Evolutionary conservation across 2,888 invertebrate genomes (phyloP), one percentile per base, ranked within the genome.

Genomic region (Octonoba sinensis): DNA sequence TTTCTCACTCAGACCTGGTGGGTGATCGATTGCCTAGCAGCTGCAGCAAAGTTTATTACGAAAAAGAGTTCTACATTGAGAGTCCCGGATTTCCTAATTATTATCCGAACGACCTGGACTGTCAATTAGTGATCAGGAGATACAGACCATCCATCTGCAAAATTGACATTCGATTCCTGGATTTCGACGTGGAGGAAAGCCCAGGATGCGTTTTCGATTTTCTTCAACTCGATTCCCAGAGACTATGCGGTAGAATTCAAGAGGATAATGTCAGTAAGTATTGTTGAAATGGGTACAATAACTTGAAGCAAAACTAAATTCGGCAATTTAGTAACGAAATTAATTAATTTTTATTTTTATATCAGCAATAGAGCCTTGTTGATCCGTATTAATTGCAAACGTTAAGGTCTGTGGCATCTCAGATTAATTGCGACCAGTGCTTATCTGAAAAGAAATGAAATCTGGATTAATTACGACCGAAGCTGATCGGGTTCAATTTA

Each of bases 211-310:
- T 73, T 27, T 85, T 81, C 51, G 85, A 85, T 51, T 84, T 78
- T 51, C 22, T 85, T 16, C 82, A 85, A 51, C 69, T 85, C 8
- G 85, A 85, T 24, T 78, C 83, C 0, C 69, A 83, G 18, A 74
- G 78, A 22, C 49, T 83, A 0, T 85, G 85, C 44, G 85, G 85
- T 0, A 78, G 81, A 12, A 84, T 83, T 6, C 83, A 77, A 0
- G 84, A 84, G 24, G 85, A 85, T 27, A 83, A 83, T 56, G 77
- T 85, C 57, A 70, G 85, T 85, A 71, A 84, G 84, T 83, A 70
- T n/a, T n/a, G 54, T 36, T 36, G 11, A 6, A 36, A 8, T 36
- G 36, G n/a, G n/a, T n/a, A n/a, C n/a, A n/a, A n/a, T n/a, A n/a
- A n/a, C 11, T 3, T 3, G 36, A 36, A 36, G 11, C 8, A 36